These are phyloP conservation scores for Hoplostethus mediterraneus DNA, from an alignment of 2,797 vertebrate genomes.

Conservation along the genomic window DNA sequence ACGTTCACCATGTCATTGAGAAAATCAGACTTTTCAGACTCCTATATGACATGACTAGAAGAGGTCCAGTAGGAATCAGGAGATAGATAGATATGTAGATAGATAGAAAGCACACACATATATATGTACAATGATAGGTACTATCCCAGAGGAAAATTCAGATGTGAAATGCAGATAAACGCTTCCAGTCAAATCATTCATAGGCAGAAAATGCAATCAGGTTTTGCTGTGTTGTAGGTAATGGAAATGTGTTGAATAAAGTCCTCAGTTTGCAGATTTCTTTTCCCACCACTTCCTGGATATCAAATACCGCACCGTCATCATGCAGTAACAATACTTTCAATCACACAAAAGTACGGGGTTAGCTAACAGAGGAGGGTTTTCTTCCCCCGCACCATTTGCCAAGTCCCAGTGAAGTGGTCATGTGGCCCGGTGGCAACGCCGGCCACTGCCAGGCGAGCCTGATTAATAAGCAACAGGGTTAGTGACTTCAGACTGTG, in stretches of 20 bases:
- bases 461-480: constrained; percentile 69
- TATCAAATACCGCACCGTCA: constrained; percentile 27
- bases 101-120: too few species aligned
- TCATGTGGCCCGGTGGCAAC: constrained; percentile 49
- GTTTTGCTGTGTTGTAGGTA: constrained; percentile 12
- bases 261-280: constrained; percentile 8
- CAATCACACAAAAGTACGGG: constrained; percentile 32
- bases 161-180: constrained; percentile 23
- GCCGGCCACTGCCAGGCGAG: constrained; percentile 42
- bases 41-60: neutral
- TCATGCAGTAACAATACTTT: constrained; percentile 20
- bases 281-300: neutral
- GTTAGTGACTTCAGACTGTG: constrained; percentile 66
- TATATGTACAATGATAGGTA: too few species aligned
- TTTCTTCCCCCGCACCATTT: constrained; percentile 24
- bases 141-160: neutral
- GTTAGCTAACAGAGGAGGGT: constrained; percentile 17
- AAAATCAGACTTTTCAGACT: constrained; percentile 15
- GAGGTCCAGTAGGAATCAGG: neutral
- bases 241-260: constrained; percentile 34
- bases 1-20: constrained; percentile 3
- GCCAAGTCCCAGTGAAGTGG: constrained; percentile 53
- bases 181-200: neutral
- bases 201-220: constrained; percentile 6
- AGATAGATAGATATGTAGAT: neutral